Conservation (phyloP, 2,797 vertebrate genomes). For the Gobio occitaniae region DNA sequence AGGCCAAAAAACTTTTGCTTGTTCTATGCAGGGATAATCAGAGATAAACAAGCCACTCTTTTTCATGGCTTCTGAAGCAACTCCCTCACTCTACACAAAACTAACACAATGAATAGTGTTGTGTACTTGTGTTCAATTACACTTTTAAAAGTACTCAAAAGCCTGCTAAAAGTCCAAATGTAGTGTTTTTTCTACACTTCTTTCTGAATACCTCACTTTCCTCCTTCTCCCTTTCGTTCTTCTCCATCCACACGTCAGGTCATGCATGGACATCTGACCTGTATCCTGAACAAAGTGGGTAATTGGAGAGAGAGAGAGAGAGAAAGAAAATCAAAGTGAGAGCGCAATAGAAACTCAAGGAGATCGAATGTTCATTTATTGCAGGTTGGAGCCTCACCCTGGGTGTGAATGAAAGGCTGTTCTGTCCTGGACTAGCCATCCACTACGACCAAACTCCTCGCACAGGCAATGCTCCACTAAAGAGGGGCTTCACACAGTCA, state of each 20-base stretch:
- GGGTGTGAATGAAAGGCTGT: constrained; percentile 89
- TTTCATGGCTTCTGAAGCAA: constrained; percentile 64
- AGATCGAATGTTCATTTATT: constrained; percentile 98
- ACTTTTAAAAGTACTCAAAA: not conserved
- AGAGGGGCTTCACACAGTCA: constrained; percentile 56
- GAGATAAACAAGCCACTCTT: constrained; percentile 72
- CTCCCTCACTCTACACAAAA: not conserved
- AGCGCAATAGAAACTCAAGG: constrained; percentile 90
- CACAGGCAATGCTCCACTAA: constrained; percentile 45
- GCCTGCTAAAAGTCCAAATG: not conserved
- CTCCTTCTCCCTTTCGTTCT: not conserved
- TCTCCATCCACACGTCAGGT: constrained; percentile 75
- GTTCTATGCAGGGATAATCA: constrained; percentile 72
- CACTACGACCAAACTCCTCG: constrained; percentile 77
- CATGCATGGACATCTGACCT: constrained; percentile 87
- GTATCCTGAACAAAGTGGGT: constrained; percentile 85
- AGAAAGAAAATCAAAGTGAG: constrained; percentile 88
- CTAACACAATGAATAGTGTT: not conserved
- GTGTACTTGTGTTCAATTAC: constrained; percentile 14
- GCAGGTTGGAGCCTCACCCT: constrained; percentile 87
- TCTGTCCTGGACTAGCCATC: constrained; percentile 87
- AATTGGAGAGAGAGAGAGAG: constrained; percentile 84
- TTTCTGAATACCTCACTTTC: constrained; percentile 30
- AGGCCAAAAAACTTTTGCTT: constrained; percentile 66
- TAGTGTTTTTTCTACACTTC: not conserved